Evolutionary conservation across 2,888 invertebrate genomes (phyloP), one percentile per base, ranked within the genome.

Genomic region (Sinodicranocentrus sp.): DNA sequence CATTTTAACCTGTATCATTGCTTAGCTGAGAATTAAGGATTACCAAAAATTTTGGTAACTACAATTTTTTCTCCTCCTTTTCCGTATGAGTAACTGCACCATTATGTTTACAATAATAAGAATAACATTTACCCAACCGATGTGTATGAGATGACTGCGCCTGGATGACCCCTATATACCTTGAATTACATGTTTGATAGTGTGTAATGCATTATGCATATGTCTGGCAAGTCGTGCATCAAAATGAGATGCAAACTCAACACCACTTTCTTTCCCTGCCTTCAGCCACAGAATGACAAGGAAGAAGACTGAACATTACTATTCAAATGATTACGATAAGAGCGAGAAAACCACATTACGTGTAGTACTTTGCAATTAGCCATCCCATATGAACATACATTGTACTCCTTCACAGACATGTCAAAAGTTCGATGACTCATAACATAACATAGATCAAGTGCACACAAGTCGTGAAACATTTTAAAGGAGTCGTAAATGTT

Each of bases 241-340:
- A 25, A 78, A 78, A 68, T 78, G 57, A 68, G 77, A 67, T 67
- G 76, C 54, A 68, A 67, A 65, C 25, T 33, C 10, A 33, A 33
- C 3, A 33, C 33, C 33, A 28, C 28, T n/a, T n/a, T n/a, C n/a
- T n/a, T n/a, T n/a, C n/a, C n/a, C n/a, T 63, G 61, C 73, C 73
- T 39, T 65, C 54, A 77, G 67, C 65, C 3, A 67, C 39, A 68
- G n/a, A 59, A 78, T 68, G 63, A 77, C 68, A 77, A 57, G 44
- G 52, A 59, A 28, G 70, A 78, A 75, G 65, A 76, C 52, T 25
- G 19, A 44, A 61, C 48, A 52, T 43, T 65, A 54, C 39, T 54
- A 75, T 76, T 63, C 65, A 52, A 63, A 75, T 63, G 63, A 75
- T 75, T 75, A 75, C 52, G 75, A 75, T 75, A 75, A 59, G 59